Evolutionary conservation across 1,140 invertebrate genomes (phyloP).

Genomic region (Bombus pyrosoma): DNA sequence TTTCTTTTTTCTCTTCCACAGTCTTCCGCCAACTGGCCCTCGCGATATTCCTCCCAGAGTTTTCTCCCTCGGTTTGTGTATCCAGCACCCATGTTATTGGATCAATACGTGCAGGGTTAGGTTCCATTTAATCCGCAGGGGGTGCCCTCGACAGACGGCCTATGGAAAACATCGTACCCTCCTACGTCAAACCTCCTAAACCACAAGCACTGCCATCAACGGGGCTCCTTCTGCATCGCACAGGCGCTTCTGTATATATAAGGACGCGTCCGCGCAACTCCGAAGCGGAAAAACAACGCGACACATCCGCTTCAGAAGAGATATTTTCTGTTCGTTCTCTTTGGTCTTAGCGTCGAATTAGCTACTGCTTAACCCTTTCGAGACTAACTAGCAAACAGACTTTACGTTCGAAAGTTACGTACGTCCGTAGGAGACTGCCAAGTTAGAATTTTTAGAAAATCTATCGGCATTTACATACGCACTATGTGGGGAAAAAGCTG

Average conservation of each 20-base stretch:
- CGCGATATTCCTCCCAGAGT: constrained; percentile 21
- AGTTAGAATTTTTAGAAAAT: too few relatives aligned
- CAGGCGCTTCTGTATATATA: too few relatives aligned
- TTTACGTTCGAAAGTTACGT: too few relatives aligned
- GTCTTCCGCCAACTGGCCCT: constrained; percentile 21
- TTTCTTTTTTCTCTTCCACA: background rate
- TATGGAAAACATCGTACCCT: constrained; percentile 69
- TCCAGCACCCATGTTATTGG: constrained; percentile 70
- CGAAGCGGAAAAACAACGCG: background rate
- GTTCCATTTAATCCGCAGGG: constrained; percentile 76
- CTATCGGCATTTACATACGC: too few relatives aligned
- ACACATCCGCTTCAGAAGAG: too few relatives aligned
- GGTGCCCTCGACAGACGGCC: constrained; percentile 74
- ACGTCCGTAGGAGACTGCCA: too few relatives aligned
- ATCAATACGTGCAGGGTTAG: constrained; percentile 74
- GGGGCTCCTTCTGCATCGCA: background rate
- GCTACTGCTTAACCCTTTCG: too few relatives aligned
- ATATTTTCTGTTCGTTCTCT: background rate
- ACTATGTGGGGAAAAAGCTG: too few relatives aligned
- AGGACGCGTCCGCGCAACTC: background rate
- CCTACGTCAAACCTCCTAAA: constrained; percentile 57
- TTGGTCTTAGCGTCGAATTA: too few relatives aligned
- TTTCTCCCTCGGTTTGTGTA: constrained; percentile 54
- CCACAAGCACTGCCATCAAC: constrained; percentile 22
- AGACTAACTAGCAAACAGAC: too few relatives aligned